Conservation (phyloP, 2,888 invertebrate genomes). For the Agrotis exclamationis region DNA sequence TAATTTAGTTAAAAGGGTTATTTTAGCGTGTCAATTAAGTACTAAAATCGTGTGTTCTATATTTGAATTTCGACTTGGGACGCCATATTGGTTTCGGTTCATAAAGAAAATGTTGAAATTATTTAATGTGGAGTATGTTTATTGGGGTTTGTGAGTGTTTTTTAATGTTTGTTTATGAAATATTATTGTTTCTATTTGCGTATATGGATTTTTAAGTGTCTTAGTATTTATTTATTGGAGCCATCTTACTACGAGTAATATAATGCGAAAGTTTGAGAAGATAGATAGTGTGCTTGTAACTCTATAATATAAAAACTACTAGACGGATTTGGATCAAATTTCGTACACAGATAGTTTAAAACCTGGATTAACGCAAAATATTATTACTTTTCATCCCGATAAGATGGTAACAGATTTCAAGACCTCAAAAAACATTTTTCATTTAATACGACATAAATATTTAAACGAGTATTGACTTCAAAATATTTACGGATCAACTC, state of each 20-base stretch:
- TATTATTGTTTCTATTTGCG: not conserved
- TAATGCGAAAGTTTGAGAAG: too few species aligned
- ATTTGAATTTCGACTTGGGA: conserved; percentile 33
- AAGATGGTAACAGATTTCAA: not conserved
- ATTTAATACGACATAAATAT: conserved; percentile 16
- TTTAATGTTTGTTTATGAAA: conserved; percentile 26
- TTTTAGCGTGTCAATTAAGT: conserved; percentile 69
- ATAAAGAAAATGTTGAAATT: conserved; percentile 30
- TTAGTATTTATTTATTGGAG: too few species aligned
- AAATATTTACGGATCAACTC: conserved; percentile 42
- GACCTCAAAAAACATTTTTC: conserved; percentile 6
- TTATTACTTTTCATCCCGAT: not conserved
- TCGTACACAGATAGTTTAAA: too few species aligned
- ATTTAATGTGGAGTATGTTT: conserved; percentile 30
- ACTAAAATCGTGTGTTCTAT: conserved; percentile 45
- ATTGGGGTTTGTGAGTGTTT: conserved; percentile 31
- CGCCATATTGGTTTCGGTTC: conserved; percentile 48
- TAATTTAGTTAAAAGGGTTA: conserved; percentile 65
- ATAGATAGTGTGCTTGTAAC: too few species aligned
- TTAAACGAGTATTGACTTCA: not conserved
- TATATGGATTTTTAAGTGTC: not conserved
- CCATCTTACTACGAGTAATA: too few species aligned
- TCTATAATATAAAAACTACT: too few species aligned
- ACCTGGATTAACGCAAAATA: too few species aligned
- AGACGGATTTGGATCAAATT: too few species aligned